Percentiles rank a stretch among this genome's conserved stretches.
Conservation (phyloP, 2,113 vertebrate genomes). For the Lepus americanus region DNA sequence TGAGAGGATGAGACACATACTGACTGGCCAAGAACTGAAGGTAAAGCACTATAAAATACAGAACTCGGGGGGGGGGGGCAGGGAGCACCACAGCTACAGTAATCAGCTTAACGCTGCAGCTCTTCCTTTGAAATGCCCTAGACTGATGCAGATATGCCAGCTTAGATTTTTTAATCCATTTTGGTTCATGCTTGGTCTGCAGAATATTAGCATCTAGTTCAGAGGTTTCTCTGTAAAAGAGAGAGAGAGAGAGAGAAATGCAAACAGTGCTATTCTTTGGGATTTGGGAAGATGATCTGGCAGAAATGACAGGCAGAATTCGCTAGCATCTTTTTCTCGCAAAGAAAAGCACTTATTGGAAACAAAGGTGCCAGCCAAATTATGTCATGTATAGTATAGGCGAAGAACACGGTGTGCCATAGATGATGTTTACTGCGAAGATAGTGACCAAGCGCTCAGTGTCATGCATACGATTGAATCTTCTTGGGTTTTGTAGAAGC, state of each 20-base stretch:
- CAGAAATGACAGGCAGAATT: conserved; percentile 5
- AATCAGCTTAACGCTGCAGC: conserved; percentile 23
- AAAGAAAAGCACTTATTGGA: conserved; percentile 26
- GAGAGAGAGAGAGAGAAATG: conserved; percentile 9
- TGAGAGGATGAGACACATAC: conserved; percentile 48
- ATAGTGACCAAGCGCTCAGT: conserved; percentile 16
- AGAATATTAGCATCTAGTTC: conserved; percentile 44
- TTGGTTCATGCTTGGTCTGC: conserved; percentile 27
- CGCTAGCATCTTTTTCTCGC: conserved; percentile 32
- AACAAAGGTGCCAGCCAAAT: background rate
- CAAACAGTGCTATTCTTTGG: conserved; percentile 30
- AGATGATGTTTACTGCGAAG: conserved; percentile 33
- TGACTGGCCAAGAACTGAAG: conserved; percentile 33
- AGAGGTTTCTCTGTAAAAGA: conserved; percentile 10
- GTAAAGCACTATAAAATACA: conserved; percentile 36
- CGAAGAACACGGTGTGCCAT: background rate
- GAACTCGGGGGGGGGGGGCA: accelerated
- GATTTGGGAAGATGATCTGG: conserved; percentile 36
- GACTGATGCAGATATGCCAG: background rate
- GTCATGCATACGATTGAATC: conserved; percentile 28
- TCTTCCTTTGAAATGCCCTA: conserved; percentile 54
- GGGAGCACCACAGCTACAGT: background rate
- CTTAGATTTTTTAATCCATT: conserved; percentile 28
- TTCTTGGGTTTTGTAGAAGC: conserved; percentile 50
- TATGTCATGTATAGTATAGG: background rate